These are phyloP conservation scores for Tokudaia muenninki DNA, from an alignment of 2,797 vertebrate species.

Conservation along the genomic window DNA sequence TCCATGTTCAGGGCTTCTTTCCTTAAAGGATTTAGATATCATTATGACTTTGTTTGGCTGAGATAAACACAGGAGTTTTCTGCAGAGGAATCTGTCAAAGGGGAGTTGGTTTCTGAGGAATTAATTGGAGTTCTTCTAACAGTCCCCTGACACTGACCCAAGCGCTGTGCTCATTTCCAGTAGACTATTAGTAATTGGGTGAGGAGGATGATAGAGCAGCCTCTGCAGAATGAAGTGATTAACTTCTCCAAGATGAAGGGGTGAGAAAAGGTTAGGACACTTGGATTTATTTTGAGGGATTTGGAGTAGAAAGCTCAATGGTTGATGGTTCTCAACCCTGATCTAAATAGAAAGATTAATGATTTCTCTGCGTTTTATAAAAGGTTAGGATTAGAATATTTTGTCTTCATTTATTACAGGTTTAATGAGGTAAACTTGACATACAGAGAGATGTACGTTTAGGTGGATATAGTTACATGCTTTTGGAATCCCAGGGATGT, in stretches of 20 bases:
- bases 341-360: constrained; percentile 66
- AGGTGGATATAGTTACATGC: not conserved
- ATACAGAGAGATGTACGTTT: not conserved
- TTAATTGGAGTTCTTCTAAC: constrained; percentile 73
- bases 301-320: constrained; percentile 38
- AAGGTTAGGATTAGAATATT: not conserved
- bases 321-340: not conserved
- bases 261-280: not conserved
- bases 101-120: constrained; percentile 61
- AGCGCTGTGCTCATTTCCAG: constrained; percentile 32
- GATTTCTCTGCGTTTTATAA: not conserved
- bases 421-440: not conserved
- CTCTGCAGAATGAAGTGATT: constrained; percentile 68
- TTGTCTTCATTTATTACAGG: not conserved
- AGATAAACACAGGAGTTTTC: constrained; percentile 54
- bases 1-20: constrained; percentile 56
- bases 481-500: not conserved
- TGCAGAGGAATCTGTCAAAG: constrained; percentile 56
- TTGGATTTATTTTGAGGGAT: constrained; percentile 68
- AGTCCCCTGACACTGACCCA: not conserved
- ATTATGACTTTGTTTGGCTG: constrained; percentile 32
- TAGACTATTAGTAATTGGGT: constrained; percentile 74
- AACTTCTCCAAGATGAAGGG: constrained; percentile 64
- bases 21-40: constrained; percentile 61
- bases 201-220: constrained; percentile 52